Base-by-base conservation (phyloP, 2,888 invertebrate genomes). In the Ceraclea dissimilis region DNA sequence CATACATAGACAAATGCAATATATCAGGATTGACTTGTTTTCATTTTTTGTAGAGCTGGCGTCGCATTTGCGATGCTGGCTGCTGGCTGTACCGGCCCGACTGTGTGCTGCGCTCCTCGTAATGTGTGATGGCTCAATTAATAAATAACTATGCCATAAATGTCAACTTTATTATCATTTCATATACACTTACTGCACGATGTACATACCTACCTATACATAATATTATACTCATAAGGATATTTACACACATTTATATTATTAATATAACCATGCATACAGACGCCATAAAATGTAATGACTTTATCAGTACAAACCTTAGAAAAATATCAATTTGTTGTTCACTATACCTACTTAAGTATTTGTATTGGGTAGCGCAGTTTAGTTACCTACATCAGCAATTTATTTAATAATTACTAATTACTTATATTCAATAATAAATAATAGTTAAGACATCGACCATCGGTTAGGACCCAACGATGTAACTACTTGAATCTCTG, bases 121-220 rank as follows among this genome's bases (percentile, higher is more conserved):
- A 26, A 26, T 39, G 13, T 16, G 16, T 54, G 34, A 54, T 50
- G 43, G 33, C 50, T 54, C 54, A 54, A 54, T 54, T 39, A 54
- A 54, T 54, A 54, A 34, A 54, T 49, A 49, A 48, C 39, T 39
- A 19, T 11, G 34, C 54, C 54, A 39, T 54, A 54, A 39, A 18
- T 19, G 46, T 39, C 39, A 39, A 39, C 39, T n/a, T n/a, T 39
- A 39, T 39, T 39, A 39, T 39, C 2, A n/a, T 13, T 39, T 39
- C 16, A 13, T 39, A n/a, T 39, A 39, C 13, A n/a, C n/a, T n/a
- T 26, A 4, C 26, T 26, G 26, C 10, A 26, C 13, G 39, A 31
- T 11, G 31, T 31, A 31, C 11, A 6, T 31, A 31, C 31, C 31
- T 31, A 6, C 11, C 31, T 11, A 31, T 11, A 31, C 8, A 39